Evolutionary conservation across 2,797 vertebrate genomes (phyloP), one percentile per base, ranked within the genome.

Genomic region (Eulemur albifrons): DNA sequence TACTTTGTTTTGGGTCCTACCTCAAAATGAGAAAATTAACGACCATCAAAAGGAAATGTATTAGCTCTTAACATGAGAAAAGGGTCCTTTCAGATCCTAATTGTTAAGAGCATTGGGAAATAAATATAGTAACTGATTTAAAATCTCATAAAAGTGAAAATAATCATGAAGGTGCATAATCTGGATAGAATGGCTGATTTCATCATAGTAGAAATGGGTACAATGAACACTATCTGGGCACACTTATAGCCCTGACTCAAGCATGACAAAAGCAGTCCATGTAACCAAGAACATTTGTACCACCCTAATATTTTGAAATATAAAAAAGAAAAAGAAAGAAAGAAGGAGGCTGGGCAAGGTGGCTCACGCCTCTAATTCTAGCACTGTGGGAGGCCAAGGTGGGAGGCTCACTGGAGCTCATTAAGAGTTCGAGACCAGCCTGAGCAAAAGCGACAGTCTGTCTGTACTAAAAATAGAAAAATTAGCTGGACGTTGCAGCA

Each of bases 11-110:
- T 59, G 69, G 5, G 12, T 80, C 25, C 7, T 63, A 82, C 38
- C 32, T 54, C 35, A 70, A 87, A 95, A 80, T 91, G 14, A 92
- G 43, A 90, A 92, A 50, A 45, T n/a, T 50, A 86, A 83, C 32
- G 15, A 65, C 9, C 9, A 4, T 80, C 11, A 65, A 63, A 90
- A 91, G 40, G 23, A 94, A 80, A 61, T 76, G 43, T 54, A 14
- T 80, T 76, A 84, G 32, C 11, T 10, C 14, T 85, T 90, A 50
- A 52, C 23, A 18, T 11, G 18, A 57, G 48, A 57, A 81, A 48
- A 38, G 2, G 14, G 50, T 93, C 54, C 63, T 84, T 93, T 90
- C 32, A 81, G 59, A 95, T 93, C 87, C 72, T 70, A 14, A 45
- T 65, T 63, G 45, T 73, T 73, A 67, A 79, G 48, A 83, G 1